Evolutionary conservation across 2,888 invertebrate genomes (phyloP).

Genomic region (Incurvaria masculella): DNA sequence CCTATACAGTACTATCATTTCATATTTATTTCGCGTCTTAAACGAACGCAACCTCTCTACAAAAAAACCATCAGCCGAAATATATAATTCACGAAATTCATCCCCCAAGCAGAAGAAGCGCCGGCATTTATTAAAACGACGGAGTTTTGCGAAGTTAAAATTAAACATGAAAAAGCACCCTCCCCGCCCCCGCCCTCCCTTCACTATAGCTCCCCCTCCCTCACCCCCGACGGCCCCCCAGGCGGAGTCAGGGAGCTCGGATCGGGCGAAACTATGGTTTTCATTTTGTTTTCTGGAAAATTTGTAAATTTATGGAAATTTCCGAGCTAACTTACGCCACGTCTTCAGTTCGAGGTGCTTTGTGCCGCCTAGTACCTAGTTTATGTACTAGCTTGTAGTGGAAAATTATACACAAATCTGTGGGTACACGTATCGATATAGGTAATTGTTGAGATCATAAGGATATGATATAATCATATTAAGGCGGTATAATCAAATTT

Average conservation of each 20-base stretch:
- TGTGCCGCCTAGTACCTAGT: not conserved
- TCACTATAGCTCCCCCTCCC: slow-evolving; percentile 10
- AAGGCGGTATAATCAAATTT: no score
- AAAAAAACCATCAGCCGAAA: no score
- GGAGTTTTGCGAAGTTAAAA: slow-evolving; percentile 52
- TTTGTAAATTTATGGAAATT: slow-evolving; percentile 57
- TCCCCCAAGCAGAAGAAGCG: slow-evolving; percentile 38
- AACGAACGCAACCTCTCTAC: no score
- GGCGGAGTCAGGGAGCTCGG: not conserved
- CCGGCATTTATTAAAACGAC: slow-evolving; percentile 51
- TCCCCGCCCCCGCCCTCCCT: slow-evolving; percentile 15
- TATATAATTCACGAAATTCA: slow-evolving; percentile 25
- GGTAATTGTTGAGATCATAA: no score
- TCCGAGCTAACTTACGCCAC: slow-evolving; percentile 10
- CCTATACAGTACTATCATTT: no score
- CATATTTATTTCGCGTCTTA: no score
- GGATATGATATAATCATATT: no score
- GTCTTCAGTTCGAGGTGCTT: not conserved
- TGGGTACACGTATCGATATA: no score
- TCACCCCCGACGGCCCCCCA: slow-evolving; percentile 3
- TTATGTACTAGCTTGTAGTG: no score
- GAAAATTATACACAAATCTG: no score
- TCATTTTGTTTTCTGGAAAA: slow-evolving; percentile 48
- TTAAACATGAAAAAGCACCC: slow-evolving; percentile 54
- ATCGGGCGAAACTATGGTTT: slow-evolving; percentile 26